These are phyloP conservation scores for Agrotis ipsilon DNA, from an alignment of 2,888 invertebrate species.

Conservation along the genomic window DNA sequence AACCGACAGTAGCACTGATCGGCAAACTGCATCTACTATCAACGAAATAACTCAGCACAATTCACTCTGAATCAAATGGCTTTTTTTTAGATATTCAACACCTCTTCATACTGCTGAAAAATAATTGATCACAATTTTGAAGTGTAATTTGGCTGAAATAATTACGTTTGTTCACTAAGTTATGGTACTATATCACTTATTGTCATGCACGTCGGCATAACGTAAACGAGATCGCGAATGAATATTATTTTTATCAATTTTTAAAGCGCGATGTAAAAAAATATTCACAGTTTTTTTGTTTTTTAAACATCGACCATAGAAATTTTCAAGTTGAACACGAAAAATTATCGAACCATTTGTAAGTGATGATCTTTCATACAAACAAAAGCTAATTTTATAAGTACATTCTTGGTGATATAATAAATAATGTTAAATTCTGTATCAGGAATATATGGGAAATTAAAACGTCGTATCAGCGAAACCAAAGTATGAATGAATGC, in stretches of 20 bases:
- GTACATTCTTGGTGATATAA: no score
- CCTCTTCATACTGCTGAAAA: no score
- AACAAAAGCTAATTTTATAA: no score
- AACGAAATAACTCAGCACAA: background rate
- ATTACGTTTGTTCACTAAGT: no score
- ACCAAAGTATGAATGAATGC: no score
- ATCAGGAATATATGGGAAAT: background rate
- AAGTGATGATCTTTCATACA: no score
- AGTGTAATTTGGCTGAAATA: background rate
- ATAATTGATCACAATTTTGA: background rate
- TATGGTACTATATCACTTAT: background rate
- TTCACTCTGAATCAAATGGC: background rate
- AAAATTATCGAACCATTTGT: no score
- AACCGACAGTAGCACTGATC: background rate
- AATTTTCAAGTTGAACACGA: no score
- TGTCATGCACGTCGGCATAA: background rate
- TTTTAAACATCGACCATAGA: no score
- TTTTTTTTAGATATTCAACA: background rate
- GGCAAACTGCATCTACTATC: background rate
- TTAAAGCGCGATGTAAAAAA: no score
- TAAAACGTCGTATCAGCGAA: background rate
- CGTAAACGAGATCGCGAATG: background rate
- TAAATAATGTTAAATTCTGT: background rate
- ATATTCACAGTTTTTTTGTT: no score
- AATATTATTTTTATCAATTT: background rate